phyloP scores from a whole-genome alignment of 2,888 invertebrate species.

The Keiferia lycopersicella region DNA sequence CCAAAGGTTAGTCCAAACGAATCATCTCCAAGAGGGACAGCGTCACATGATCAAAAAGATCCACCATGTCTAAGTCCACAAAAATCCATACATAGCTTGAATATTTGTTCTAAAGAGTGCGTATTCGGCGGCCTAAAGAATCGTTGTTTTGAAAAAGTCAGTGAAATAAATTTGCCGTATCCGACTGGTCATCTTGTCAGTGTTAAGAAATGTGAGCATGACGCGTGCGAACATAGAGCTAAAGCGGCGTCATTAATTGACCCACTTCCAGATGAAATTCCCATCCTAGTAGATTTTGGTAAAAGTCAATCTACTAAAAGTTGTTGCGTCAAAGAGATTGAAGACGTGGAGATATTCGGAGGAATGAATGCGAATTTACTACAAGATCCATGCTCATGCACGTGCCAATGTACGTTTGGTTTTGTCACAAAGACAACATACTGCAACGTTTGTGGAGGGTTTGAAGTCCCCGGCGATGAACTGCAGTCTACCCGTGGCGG shows the following conservation, averaged over 20 bases:
- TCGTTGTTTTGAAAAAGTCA: slow-evolving; percentile 42
- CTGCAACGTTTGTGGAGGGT: slow-evolving; percentile 68
- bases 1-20: not conserved
- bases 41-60: not conserved
- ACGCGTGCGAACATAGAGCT: slow-evolving; percentile 48
- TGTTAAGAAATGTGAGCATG: slow-evolving; percentile 51
- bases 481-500: slow-evolving; percentile 38
- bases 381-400: slow-evolving; percentile 60
- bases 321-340: slow-evolving; percentile 55
- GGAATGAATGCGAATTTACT: slow-evolving; percentile 52
- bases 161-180: slow-evolving; percentile 50
- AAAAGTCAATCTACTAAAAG: slow-evolving; percentile 30
- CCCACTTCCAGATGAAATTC: slow-evolving; percentile 43
- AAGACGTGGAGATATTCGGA: slow-evolving; percentile 54
- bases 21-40: not conserved
- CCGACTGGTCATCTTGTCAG: slow-evolving; percentile 43
- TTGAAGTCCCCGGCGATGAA: slow-evolving; percentile 61
- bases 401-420: slow-evolving; percentile 68
- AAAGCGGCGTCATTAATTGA: slow-evolving; percentile 44
- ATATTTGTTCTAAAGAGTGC: slow-evolving; percentile 47
- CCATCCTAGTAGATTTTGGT: slow-evolving; percentile 43
- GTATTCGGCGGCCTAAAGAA: slow-evolving; percentile 33
- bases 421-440: slow-evolving; percentile 66
- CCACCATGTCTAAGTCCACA: not conserved
- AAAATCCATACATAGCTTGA: slow-evolving; percentile 38